Conservation (phyloP, 2,113 vertebrate species). For the Xiphorhynchus elegans region DNA sequence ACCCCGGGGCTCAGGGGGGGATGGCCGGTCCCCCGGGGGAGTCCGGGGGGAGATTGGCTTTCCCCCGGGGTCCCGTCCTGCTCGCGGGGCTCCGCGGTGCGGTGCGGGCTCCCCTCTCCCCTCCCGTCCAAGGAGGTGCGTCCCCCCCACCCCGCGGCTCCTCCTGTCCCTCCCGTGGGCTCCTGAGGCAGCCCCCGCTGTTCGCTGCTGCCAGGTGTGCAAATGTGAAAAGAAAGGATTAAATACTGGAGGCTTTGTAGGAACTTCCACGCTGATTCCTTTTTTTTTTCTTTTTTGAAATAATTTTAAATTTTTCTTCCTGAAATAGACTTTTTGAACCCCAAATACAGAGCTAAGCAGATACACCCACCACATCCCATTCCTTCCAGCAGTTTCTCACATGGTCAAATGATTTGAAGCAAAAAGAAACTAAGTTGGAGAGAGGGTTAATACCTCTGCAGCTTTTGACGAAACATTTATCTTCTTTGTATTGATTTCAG, state of each 20-base stretch:
- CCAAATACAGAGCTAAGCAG: not conserved
- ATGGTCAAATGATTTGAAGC: not conserved
- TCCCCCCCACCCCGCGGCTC: fast-evolving
- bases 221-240: not conserved
- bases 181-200: not conserved
- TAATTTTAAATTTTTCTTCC: not conserved
- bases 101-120: not conserved
- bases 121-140: not conserved
- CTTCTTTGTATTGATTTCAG: slow-evolving; percentile 75
- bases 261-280: not conserved
- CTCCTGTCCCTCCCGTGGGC: not conserved
- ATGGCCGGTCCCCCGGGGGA: no score
- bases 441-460: slow-evolving; percentile 50
- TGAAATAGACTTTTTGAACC: not conserved
- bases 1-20: no score
- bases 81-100: not conserved
- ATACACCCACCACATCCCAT: not conserved
- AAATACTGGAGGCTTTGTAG: not conserved
- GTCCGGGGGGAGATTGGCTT: no score
- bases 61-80: not conserved
- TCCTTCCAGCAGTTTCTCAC: slow-evolving; percentile 6
- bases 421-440: slow-evolving; percentile 16
- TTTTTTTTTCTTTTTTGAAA: no score
- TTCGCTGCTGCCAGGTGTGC: not conserved
- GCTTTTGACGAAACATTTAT: slow-evolving; percentile 67